Evolutionary conservation across 2,888 invertebrate genomes (phyloP), one percentile per base, ranked within the genome.

Genomic region (Leucoma salicis): DNA sequence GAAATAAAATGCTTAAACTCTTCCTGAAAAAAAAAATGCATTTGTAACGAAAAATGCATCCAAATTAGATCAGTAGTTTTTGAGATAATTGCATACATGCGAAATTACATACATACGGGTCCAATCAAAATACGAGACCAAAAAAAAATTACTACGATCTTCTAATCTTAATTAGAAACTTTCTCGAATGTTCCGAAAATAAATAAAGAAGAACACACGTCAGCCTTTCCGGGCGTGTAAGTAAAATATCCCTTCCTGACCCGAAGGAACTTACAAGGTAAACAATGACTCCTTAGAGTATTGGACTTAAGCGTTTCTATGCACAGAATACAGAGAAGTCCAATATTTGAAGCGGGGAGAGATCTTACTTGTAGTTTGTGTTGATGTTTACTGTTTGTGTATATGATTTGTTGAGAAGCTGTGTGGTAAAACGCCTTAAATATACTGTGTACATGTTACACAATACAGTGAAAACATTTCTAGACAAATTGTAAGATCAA

Each of bases 191-290:
- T 48, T 57, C 37, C 43, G 46, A 49, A 53, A 52, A 59, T 59
- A 59, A 59, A 59, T 58, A 59, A 62, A 39, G 36, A 43, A 45
- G 42, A 60, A 53, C 58, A 57, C 49, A 57, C 50, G 32, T 34
- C 49, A 34, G 34, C 42, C 39, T 47, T 60, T 62, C 53, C 59
- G 56, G 54, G 52, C 53, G 57, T 53, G 52, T 64, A 63, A 67
- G 63, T 67, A 69, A 68, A 70, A 66, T 58, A 67, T 65, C 66
- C 66, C 60, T 66, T 66, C 53, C 66, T 61, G 68, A 59, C 57
- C 66, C 53, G 37, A 42, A 55, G 54, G 49, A 57, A 59, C 56
- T 55, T 56, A 56, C 53, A 59, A 66, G 60, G 65, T 60, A 60
- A 60, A 60, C 60, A 63, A 63, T 57, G 59, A 53, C 56, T 59